Conservation (phyloP, 2,888 invertebrate genomes). For the Psococerastis gibbosa region DNA sequence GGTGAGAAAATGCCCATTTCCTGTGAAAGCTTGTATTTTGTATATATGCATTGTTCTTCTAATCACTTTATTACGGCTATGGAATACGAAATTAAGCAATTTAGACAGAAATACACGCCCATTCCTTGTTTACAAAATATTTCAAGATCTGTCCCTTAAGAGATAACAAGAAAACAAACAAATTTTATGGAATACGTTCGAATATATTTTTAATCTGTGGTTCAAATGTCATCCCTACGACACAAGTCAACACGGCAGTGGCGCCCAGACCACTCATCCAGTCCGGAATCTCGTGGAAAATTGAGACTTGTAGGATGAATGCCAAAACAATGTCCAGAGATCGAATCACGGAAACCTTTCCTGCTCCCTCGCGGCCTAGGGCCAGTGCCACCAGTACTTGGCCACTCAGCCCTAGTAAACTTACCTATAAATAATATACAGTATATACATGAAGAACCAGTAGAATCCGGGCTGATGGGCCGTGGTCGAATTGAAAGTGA, state of each 20-base stretch:
- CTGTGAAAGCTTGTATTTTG: no score
- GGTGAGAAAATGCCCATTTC: no score
- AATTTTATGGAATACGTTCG: slow-evolving; percentile 24
- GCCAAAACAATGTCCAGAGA: slow-evolving; percentile 29
- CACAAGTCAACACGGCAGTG: slow-evolving; percentile 25
- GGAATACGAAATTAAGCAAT: no score
- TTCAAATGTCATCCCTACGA: slow-evolving; percentile 28
- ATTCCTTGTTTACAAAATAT: no score
- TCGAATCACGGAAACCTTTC: slow-evolving; percentile 27
- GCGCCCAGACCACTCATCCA: slow-evolving; percentile 26
- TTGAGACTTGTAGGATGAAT: slow-evolving; percentile 26
- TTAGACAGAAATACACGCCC: no score
- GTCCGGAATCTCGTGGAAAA: slow-evolving; percentile 27
- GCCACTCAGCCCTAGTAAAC: slow-evolving; percentile 23
- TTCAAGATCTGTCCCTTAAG: no score
- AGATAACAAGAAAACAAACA: no score
- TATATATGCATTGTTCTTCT: no score
- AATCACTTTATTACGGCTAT: no score
- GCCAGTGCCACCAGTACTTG: slow-evolving; percentile 28
- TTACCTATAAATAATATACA: slow-evolving; percentile 4
- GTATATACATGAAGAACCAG: no score
- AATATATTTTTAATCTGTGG: slow-evolving; percentile 25
- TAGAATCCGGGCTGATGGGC: no score
- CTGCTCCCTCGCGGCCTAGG: slow-evolving; percentile 27
- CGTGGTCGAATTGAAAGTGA: no score